phyloP scores from a whole-genome alignment of 2,113 vertebrate genomes.

The Rutilus rutilus region DNA sequence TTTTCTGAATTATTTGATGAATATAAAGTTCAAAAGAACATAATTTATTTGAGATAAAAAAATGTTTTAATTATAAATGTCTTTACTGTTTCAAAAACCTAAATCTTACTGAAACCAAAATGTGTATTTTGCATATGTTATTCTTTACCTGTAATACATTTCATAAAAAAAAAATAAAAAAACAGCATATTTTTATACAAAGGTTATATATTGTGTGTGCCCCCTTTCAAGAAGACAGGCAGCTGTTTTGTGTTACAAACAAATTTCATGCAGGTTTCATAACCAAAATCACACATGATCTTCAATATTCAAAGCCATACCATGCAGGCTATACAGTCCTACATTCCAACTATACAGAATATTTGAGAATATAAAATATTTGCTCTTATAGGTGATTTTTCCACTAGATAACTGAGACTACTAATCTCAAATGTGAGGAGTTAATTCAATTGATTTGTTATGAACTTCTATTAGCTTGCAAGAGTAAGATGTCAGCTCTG shows the following conservation, averaged over 20 bases:
- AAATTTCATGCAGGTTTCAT: conserved; percentile 41
- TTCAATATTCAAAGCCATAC: conserved; percentile 21
- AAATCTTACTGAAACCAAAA: background rate
- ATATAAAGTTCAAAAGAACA: background rate
- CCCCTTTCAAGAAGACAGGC: conserved; percentile 6
- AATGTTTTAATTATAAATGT: too few species aligned
- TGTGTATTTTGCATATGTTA: background rate
- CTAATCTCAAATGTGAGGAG: conserved; percentile 21
- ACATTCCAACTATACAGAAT: background rate
- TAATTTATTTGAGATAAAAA: background rate
- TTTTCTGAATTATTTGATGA: background rate
- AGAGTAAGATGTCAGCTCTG: conserved; percentile 42
- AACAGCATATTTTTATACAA: background rate
- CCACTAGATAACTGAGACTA: background rate
- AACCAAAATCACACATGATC: conserved; percentile 25
- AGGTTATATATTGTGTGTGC: conserved; percentile 7
- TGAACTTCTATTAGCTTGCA: conserved; percentile 11
- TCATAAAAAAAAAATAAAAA: background rate
- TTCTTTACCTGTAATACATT: background rate
- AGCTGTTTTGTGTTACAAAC: conserved; percentile 54
- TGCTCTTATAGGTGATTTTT: conserved; percentile 6
- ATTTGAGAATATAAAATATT: too few species aligned
- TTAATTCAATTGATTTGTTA: conserved; percentile 36
- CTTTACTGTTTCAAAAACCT: background rate
- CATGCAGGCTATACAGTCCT: background rate